phyloP scores from a whole-genome alignment of 2,797 vertebrate genomes.

The Salarias fasciatus region DNA sequence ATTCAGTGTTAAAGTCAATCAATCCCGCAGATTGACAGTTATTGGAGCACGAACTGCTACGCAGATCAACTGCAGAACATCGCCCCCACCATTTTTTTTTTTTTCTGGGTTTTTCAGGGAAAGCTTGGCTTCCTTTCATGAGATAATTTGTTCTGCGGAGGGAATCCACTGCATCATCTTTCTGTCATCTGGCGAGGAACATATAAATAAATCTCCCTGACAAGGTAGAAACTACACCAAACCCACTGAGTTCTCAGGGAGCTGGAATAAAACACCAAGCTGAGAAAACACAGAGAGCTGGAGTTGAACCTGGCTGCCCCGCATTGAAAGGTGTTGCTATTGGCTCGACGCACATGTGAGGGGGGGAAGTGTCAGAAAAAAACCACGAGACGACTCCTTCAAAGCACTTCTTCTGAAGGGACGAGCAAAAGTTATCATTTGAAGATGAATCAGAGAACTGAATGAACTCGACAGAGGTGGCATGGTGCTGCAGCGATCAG shows the following conservation, averaged over 20 bases:
- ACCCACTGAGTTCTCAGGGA: not conserved
- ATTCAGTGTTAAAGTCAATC: slow-evolving; percentile 44
- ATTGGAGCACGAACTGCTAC: slow-evolving; percentile 35
- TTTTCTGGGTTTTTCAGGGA: slow-evolving; percentile 16
- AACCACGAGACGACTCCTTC: too few relatives aligned
- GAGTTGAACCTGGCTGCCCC: too few relatives aligned
- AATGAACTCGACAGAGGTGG: too few relatives aligned
- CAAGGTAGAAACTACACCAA: slow-evolving; percentile 26
- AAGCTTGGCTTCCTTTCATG: slow-evolving; percentile 30
- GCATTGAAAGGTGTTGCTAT: too few relatives aligned
- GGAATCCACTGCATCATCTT: slow-evolving; percentile 43
- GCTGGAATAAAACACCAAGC: slow-evolving; percentile 8
- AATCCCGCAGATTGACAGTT: slow-evolving; percentile 44
- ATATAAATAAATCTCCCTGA: slow-evolving; percentile 49
- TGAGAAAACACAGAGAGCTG: not conserved
- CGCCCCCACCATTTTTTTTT: slow-evolving; percentile 10
- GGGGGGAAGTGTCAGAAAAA: too few relatives aligned
- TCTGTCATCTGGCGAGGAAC: slow-evolving; percentile 48
- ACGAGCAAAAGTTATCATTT: too few relatives aligned
- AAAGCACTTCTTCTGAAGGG: too few relatives aligned
- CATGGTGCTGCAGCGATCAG: too few relatives aligned
- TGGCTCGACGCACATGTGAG: too few relatives aligned
- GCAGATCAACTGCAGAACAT: slow-evolving; percentile 33
- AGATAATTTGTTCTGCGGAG: slow-evolving; percentile 42
- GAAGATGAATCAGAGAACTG: too few relatives aligned